Evolutionary conservation across 1,140 invertebrate species (phyloP), one percentile per base, ranked within the genome.

Genomic region (Ceratoteleas bidentatus): DNA sequence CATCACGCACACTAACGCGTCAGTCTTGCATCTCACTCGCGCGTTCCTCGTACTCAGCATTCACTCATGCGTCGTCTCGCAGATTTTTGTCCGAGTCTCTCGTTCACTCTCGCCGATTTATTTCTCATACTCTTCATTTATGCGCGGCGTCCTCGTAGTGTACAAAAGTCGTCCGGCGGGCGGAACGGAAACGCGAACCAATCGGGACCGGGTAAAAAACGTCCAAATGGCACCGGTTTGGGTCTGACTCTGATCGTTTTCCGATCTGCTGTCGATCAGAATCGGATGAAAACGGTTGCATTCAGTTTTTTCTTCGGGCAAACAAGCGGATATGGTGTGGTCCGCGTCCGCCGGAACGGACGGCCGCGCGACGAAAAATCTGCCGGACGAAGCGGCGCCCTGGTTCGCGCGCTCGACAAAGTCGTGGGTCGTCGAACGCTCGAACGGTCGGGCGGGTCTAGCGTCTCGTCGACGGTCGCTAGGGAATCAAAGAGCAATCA

Each of bases 321-420:
- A 83, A 69, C 60, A 72, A 60, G 45, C 40, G 66, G 49, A 75
- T 75, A 75, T 78, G 57, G 43, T 70, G 43, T 70, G 66, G 16
- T 45, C 43, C 32, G 36, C 49, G 75, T 75, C 54, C 47, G 45
- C 62, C 50, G 61, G 72, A 64, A 72, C 60, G 61, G 65, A 72
- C 54, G 43, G 45, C 33, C 61, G 34, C 50, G 33, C 38, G 38
- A 75, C 61, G 66, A 84, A 84, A 84, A 90, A 91, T 91, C 90
- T 86, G 86, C 81, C 87, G 89, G 89, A 90, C 89, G 87, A 91
- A 89, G 89, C 86, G 32, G 65, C 47, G 57, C 62, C 38, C 83
- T 84, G 78, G 83, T 88, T 89, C 88, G 90, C 78, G 84, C 90
- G 88, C 86, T 90, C 89, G 90, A 91, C 88, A 90, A 89, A 85